These are phyloP conservation scores for Proisotoma minuta DNA, from an alignment of 2,888 invertebrate species.

Conservation along the genomic window DNA sequence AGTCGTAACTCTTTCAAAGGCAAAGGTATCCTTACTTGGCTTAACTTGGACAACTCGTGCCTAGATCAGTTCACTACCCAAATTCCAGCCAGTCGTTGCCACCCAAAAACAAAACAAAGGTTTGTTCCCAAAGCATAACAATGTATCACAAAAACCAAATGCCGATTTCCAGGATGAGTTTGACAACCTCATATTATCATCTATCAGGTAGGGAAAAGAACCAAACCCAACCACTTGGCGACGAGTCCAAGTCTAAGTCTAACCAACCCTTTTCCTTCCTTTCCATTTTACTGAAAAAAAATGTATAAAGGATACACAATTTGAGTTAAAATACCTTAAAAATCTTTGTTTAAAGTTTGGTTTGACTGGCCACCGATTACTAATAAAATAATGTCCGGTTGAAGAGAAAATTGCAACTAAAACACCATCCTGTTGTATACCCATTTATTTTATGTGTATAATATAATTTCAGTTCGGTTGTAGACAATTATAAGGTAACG, in stretches of 20 bases:
- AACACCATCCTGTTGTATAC: slow-evolving; percentile 34
- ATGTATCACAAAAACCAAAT: slow-evolving; percentile 6
- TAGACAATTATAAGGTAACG: slow-evolving; percentile 2
- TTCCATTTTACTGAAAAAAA: neutral
- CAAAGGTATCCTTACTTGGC: no score
- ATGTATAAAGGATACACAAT: no score
- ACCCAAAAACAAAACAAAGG: neutral
- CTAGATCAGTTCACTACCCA: no score
- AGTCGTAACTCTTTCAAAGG: no score
- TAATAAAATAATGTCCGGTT: slow-evolving; percentile 22
- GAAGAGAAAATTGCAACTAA: slow-evolving; percentile 46
- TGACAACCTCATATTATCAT: slow-evolving; percentile 6
- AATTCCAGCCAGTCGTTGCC: neutral
- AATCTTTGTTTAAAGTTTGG: no score
- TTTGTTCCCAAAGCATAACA: slow-evolving; percentile 1
- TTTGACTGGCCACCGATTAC: no score
- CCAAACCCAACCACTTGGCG: no score
- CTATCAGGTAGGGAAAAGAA: neutral
- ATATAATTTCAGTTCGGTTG: neutral
- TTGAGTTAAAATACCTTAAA: no score
- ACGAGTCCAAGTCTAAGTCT: neutral
- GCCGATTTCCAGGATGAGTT: neutral
- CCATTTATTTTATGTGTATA: neutral
- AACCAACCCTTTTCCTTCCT: neutral
- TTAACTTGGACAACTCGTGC: no score